Conservation (phyloP, 2,113 vertebrate genomes). For the Megaleporinus macrocephalus region DNA sequence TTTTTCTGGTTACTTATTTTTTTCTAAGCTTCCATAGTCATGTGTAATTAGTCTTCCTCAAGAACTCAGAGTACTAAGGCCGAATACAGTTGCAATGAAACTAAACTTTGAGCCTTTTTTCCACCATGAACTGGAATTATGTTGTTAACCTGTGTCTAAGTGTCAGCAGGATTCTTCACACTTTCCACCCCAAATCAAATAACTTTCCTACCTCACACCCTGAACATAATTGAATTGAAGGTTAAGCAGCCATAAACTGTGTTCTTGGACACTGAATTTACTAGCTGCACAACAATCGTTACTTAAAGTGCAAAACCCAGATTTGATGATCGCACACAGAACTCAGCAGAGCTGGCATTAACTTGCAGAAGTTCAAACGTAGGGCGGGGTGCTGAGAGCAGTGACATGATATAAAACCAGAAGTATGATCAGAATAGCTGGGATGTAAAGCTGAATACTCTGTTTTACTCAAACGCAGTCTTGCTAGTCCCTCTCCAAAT, state of each 20-base stretch:
- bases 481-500: constrained; percentile 53
- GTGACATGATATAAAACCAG: constrained; percentile 21
- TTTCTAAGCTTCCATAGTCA: neutral
- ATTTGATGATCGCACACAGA: constrained; percentile 29
- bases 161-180: constrained; percentile 40
- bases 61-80: neutral
- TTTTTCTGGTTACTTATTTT: too few relatives aligned
- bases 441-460: constrained; percentile 13
- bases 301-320: constrained; percentile 36
- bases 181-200: constrained; percentile 35
- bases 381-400: neutral
- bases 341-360: neutral
- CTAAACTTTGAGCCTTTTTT: neutral
- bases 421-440: neutral
- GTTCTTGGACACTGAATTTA: constrained; percentile 40
- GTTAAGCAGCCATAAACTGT: constrained; percentile 31
- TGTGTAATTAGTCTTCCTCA: neutral
- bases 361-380: neutral
- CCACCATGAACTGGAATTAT: constrained; percentile 15
- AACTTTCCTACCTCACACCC: constrained; percentile 18
- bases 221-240: constrained; percentile 27
- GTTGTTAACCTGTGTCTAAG: constrained; percentile 7
- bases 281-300: constrained; percentile 20
- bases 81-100: neutral
- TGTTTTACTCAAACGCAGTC: constrained; percentile 54